Percentiles rank a stretch among this genome's conserved stretches.
phyloP scores from a whole-genome alignment of 2,888 invertebrate species.

The Lithophane semibrunnea region DNA sequence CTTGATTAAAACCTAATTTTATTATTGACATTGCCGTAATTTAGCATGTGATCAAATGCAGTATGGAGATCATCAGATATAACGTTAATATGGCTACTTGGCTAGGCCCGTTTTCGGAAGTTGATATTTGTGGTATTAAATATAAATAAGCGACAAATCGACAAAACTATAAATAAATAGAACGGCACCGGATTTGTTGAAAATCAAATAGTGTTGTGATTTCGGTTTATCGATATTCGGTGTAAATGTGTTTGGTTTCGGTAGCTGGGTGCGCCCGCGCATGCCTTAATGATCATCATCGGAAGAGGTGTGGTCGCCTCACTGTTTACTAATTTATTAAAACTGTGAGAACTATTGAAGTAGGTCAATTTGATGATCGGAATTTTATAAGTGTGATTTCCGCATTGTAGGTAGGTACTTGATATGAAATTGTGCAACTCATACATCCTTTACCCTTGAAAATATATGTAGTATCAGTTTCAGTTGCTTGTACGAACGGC shows the following conservation, averaged over 20 bases:
- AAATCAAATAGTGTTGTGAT: conserved; percentile 45
- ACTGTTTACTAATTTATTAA: conserved; percentile 51
- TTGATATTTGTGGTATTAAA: conserved; percentile 23
- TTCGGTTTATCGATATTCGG: conserved; percentile 35
- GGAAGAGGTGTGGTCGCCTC: conserved; percentile 37
- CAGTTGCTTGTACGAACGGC: too few species aligned
- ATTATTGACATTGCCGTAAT: too few species aligned
- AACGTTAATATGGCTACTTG: not conserved
- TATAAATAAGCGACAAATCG: not conserved
- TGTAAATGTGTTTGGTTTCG: conserved; percentile 45
- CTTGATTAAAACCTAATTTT: not conserved
- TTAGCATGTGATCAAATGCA: not conserved
- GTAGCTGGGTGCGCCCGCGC: conserved; percentile 54
- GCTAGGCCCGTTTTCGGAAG: not conserved
- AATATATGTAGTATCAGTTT: not conserved
- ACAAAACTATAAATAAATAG: conserved; percentile 19
- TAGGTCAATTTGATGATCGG: not conserved
- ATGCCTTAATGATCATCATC: conserved; percentile 30
- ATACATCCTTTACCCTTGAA: not conserved
- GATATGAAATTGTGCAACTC: too few species aligned
- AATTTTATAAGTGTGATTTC: not conserved
- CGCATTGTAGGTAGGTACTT: not conserved
- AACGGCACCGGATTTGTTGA: conserved; percentile 28
- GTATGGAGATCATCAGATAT: not conserved
- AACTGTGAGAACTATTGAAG: conserved; percentile 41